Evolutionary conservation across 2,888 invertebrate species (phyloP), one percentile per base, ranked within the genome.

Genomic region (Trisateles emortualis): DNA sequence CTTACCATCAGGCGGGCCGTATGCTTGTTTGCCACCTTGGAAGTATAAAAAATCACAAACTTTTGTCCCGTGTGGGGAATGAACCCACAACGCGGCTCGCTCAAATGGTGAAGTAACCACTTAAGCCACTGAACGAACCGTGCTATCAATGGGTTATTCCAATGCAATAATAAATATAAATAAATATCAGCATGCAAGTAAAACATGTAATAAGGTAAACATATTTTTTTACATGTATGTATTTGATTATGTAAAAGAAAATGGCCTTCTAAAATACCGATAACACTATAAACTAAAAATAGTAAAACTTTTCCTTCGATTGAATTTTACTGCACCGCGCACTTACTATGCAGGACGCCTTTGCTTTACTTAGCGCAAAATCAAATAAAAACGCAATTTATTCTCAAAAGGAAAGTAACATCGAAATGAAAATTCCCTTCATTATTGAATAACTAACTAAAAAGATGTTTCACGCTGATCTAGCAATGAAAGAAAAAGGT

Each of bases 351-450:
- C 35, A 41, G 42, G 17, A n/a, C 29, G 46, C n/a, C 35, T 44
- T 32, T 42, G 32, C 29, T 41, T 42, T 36, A 26, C 24, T 14
- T 41, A 36, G 48, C 9, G 5, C 14, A 30, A 19, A 43, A 43
- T 40, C 26, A 46, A 59, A 47, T 59, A 14, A 46, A 42, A 39
- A 9, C 17, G 26, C 6, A 43, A 53, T 52, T 50, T 40, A 36
- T 46, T 49, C 13, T 24, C n/a, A 32, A 43, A 47, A 26, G 14
- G 14, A 41, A 41, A 36, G 24, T 36, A 36, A 13, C 36, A n/a
- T 29, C 3, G 19, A 19, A 29, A 38, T 6, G 22, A 30, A 45
- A 14, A 51, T 48, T 42, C 5, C n/a, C 8, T 41, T 58, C 13
- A 48, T 16, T 41, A 41, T 44, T 14, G 30, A 35, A 46, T 17